phyloP scores from a whole-genome alignment of 2,888 invertebrate genomes.

The Drosophila kuntzei region DNA sequence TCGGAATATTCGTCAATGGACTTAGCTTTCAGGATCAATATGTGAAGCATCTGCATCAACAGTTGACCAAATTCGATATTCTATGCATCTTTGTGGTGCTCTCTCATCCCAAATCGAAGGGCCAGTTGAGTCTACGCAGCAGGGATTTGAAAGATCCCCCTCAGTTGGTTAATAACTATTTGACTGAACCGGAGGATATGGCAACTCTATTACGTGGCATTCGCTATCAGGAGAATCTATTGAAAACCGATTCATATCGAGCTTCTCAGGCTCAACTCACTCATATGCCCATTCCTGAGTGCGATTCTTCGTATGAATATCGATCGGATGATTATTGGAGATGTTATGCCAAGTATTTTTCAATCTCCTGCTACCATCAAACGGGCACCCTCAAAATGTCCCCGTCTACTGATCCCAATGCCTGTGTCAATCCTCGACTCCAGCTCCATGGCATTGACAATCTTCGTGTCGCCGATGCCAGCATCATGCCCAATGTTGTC shows the following conservation, averaged over 20 bases:
- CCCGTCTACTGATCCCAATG: slow-evolving; percentile 86
- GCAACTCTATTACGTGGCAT: slow-evolving; percentile 86
- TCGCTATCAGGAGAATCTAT: slow-evolving; percentile 82
- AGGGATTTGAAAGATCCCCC: slow-evolving; percentile 87
- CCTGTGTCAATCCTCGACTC: slow-evolving; percentile 90
- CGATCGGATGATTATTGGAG: slow-evolving; percentile 87
- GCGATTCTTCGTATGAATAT: slow-evolving; percentile 65
- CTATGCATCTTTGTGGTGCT: slow-evolving; percentile 85
- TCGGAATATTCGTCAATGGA: slow-evolving; percentile 38
- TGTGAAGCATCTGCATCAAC: slow-evolving; percentile 20
- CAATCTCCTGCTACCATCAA: slow-evolving; percentile 90
- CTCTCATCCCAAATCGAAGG: slow-evolving; percentile 86
- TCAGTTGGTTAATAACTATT: slow-evolving; percentile 88
- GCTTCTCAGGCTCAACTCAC: slow-evolving; percentile 73
- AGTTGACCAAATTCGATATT: slow-evolving; percentile 65
- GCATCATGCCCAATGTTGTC: slow-evolving; percentile 91
- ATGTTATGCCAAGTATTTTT: slow-evolving; percentile 89
- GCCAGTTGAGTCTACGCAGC: slow-evolving; percentile 86
- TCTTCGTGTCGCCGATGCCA: slow-evolving; percentile 90
- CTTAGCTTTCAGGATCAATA: slow-evolving; percentile 52
- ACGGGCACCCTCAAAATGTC: slow-evolving; percentile 91
- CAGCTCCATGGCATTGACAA: slow-evolving; percentile 88
- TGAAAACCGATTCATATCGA: slow-evolving; percentile 85
- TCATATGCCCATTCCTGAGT: slow-evolving; percentile 69
- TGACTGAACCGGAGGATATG: slow-evolving; percentile 87